phyloP scores from a whole-genome alignment of 2,113 vertebrate species.

The Progne subis region DNA sequence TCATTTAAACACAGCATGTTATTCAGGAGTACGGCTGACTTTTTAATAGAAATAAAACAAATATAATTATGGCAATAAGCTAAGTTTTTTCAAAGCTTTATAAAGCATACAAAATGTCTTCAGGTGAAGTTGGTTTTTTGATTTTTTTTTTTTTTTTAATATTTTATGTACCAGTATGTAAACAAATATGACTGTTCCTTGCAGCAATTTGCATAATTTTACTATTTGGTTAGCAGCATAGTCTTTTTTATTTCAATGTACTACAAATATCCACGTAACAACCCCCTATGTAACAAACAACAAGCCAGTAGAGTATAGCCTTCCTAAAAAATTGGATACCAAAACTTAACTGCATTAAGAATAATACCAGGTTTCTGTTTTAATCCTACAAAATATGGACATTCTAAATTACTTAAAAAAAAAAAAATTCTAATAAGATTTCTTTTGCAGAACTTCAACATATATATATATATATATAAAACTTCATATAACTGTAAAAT shows the following conservation, averaged over 20 bases:
- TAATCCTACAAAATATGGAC: neutral
- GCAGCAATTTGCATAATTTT: neutral
- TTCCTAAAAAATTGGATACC: neutral
- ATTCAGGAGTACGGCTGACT: neutral
- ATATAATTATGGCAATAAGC: neutral
- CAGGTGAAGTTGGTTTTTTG: neutral
- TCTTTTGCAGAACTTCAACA: neutral
- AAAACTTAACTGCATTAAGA: neutral
- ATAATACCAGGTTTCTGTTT: neutral
- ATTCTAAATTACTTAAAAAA: neutral
- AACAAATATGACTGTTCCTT: neutral
- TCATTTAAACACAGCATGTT: neutral
- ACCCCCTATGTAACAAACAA: neutral
- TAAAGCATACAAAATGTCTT: neutral
- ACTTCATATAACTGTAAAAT: neutral
- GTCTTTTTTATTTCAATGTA: neutral
- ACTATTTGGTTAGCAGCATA: neutral
- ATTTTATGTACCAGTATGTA: neutral
- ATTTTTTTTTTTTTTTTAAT: neutral
- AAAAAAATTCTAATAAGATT: neutral
- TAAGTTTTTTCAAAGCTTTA: neutral
- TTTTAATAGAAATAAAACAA: neutral
- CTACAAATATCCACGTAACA: neutral
- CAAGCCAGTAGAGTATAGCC: fast-evolving
- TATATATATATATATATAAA: neutral